Evolutionary conservation across 2,113 vertebrate genomes (phyloP).

Genomic region (Dipodomys stephensi): DNA sequence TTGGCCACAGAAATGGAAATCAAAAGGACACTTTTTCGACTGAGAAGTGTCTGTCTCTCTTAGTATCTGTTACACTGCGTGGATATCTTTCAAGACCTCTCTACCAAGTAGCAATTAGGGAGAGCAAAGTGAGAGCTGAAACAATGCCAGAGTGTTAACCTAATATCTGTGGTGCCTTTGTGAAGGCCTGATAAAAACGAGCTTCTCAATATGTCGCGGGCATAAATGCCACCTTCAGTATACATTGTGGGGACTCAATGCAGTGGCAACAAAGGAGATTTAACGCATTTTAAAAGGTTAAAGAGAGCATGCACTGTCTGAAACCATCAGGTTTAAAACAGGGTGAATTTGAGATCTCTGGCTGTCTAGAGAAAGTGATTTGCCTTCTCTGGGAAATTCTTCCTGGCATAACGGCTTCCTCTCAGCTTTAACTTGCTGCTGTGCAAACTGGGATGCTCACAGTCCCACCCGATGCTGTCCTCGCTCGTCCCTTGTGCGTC

Average conservation of each 20-base stretch:
- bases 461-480: neutral
- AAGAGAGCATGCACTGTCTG: neutral
- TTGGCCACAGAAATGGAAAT: neutral
- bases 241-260: slow-evolving; percentile 11
- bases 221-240: slow-evolving; percentile 22
- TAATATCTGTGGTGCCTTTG: slow-evolving; percentile 12
- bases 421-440: slow-evolving; percentile 1
- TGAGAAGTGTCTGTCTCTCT: neutral
- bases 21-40: neutral
- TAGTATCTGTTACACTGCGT: neutral
- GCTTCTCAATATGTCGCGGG: slow-evolving; percentile 54
- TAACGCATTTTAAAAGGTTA: slow-evolving; percentile 9
- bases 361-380: neutral
- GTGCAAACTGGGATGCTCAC: neutral
- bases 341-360: neutral
- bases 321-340: slow-evolving; percentile 37
- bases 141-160: slow-evolving; percentile 20
- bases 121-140: neutral
- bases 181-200: slow-evolving; percentile 34
- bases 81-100: slow-evolving; percentile 59
- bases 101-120: neutral
- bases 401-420: neutral
- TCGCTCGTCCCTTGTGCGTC: neutral
- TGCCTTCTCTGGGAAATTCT: slow-evolving; percentile 27
- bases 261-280: slow-evolving; percentile 1